These are phyloP conservation scores for Petrocephalus zakoni DNA, from an alignment of 2,113 vertebrate species.

Conservation along the genomic window DNA sequence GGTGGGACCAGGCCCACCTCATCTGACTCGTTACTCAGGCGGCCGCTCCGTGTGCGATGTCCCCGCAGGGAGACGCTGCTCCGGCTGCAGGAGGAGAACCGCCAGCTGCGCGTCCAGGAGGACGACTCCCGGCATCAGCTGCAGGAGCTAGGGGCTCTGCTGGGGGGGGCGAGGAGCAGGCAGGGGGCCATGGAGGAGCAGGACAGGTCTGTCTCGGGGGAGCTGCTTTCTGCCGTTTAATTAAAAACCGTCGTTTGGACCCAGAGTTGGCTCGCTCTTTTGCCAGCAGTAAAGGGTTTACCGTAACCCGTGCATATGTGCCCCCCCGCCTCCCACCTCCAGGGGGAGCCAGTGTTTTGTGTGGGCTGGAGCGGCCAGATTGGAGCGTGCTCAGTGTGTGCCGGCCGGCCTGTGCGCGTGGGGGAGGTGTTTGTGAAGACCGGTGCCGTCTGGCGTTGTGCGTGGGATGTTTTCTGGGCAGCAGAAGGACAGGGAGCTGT, in stretches of 20 bases:
- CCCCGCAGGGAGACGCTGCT: slow-evolving; percentile 72
- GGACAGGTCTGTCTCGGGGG: slow-evolving; percentile 58
- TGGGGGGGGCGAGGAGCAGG: slow-evolving; percentile 72
- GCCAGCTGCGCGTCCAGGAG: slow-evolving; percentile 75
- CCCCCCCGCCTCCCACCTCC: background rate
- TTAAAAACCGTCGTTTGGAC: background rate
- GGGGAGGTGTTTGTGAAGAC: slow-evolving; percentile 11
- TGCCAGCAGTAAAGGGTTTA: background rate
- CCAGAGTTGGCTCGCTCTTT: background rate
- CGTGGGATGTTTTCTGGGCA: slow-evolving; percentile 45
- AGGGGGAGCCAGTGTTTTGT: background rate
- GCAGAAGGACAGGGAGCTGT: slow-evolving; percentile 49
- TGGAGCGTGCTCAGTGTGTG: slow-evolving; percentile 15
- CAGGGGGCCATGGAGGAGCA: slow-evolving; percentile 71
- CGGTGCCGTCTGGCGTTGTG: slow-evolving; percentile 31
- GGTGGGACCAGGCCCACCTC: background rate
- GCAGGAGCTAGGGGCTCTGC: slow-evolving; percentile 61
- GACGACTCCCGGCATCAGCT: slow-evolving; percentile 64
- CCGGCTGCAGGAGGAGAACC: slow-evolving; percentile 79
- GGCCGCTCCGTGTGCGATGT: background rate
- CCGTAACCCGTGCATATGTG: background rate
- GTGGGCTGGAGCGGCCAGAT: slow-evolving; percentile 5
- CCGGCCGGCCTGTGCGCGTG: background rate
- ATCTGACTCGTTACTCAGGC: background rate
- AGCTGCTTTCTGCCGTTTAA: slow-evolving; percentile 30